A percentile compares a stretch with the other conserved stretches of the same genome.
Evolutionary conservation across 1,140 invertebrate species (phyloP).

Genomic region (Zaprionus inermis): DNA sequence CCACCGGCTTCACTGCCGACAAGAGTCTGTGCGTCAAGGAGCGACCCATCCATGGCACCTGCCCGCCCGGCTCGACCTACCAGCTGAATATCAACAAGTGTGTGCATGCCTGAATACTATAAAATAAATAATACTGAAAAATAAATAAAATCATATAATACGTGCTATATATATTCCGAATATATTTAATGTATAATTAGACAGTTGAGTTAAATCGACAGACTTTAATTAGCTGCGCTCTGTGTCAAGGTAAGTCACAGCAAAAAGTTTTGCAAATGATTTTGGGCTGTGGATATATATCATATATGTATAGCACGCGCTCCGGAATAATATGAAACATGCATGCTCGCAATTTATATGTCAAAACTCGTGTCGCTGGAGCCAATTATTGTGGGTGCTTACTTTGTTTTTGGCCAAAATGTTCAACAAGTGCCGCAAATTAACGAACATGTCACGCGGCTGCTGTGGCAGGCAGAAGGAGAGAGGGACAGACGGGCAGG

Average conservation of each 20-base stretch:
- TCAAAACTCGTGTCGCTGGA: conserved; percentile 27
- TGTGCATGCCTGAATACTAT: conserved; percentile 50
- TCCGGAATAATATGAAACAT: conserved; percentile 3
- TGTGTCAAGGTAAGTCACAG: conserved; percentile 11
- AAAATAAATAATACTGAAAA: background rate
- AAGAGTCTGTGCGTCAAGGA: conserved; percentile 54
- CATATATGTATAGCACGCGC: background rate
- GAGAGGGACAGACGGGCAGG: background rate
- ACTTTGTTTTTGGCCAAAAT: conserved; percentile 46
- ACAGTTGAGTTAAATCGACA: background rate
- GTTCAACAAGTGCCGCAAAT: conserved; percentile 71
- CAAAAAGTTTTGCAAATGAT: background rate
- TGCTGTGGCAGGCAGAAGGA: conserved; percentile 36
- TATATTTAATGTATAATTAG: background rate
- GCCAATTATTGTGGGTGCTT: conserved; percentile 59
- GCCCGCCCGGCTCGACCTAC: conserved; percentile 64
- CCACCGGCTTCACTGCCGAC: conserved; percentile 58
- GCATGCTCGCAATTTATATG: conserved; percentile 15
- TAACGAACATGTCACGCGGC: conserved; percentile 64
- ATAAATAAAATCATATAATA: background rate
- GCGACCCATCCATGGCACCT: conserved; percentile 71
- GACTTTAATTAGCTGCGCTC: background rate
- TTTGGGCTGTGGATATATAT: background rate
- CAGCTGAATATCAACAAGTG: conserved; percentile 70
- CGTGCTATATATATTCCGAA: background rate